These are phyloP conservation scores for Channa maculata DNA, from an alignment of 2,113 vertebrate species.

Conservation along the genomic window DNA sequence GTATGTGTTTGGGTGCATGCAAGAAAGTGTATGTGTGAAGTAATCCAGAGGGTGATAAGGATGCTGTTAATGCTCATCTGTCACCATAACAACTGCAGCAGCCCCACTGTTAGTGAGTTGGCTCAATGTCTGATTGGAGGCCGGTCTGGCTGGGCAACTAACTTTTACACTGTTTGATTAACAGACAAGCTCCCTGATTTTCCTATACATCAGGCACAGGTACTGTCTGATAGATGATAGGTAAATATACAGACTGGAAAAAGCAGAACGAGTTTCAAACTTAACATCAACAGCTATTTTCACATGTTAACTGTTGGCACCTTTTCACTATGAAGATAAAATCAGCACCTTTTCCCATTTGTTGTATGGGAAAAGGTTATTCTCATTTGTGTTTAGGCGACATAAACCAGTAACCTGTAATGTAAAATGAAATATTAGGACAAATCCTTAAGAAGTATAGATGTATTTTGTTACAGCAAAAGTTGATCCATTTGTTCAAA, in stretches of 20 bases:
- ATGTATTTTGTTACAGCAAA: too few relatives aligned
- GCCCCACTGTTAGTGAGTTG: conserved; percentile 22
- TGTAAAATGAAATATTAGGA: too few relatives aligned
- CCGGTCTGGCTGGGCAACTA: conserved; percentile 11
- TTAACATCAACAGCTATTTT: background rate
- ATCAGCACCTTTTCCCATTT: too few relatives aligned
- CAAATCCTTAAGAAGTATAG: too few relatives aligned
- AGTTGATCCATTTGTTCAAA: too few relatives aligned
- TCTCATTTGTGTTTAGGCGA: too few relatives aligned
- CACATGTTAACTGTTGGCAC: background rate
- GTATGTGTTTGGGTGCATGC: background rate
- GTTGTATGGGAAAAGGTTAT: too few relatives aligned
- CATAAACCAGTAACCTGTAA: too few relatives aligned
- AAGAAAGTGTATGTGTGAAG: conserved; percentile 21
- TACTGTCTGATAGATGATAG: background rate
- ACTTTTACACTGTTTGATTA: conserved; percentile 8
- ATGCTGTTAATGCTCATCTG: conserved; percentile 61
- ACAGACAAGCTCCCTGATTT: conserved; percentile 13
- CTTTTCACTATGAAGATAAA: too few relatives aligned
- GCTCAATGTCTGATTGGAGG: conserved; percentile 29
- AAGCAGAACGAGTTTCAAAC: too few relatives aligned
- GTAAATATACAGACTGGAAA: too few relatives aligned
- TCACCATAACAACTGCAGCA: conserved; percentile 68
- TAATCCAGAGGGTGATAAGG: conserved; percentile 32
- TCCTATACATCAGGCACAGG: too few relatives aligned